These are phyloP conservation scores for Molossus molossus DNA, from an alignment of 2,797 vertebrate species.

Conservation along the genomic window DNA sequence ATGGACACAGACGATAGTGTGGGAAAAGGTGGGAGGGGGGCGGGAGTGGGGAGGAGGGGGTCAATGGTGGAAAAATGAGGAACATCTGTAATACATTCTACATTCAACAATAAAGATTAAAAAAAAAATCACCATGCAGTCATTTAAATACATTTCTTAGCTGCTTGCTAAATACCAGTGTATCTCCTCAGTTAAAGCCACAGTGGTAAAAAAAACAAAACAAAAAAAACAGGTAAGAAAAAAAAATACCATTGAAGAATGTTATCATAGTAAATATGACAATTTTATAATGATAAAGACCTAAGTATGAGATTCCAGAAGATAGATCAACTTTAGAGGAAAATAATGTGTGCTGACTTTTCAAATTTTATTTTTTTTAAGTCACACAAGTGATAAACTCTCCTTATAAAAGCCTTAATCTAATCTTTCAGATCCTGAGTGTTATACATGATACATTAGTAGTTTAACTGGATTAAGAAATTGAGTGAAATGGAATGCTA, in stretches of 20 bases:
- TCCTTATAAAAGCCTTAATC: neutral
- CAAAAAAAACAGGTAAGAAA: neutral
- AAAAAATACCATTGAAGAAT: neutral
- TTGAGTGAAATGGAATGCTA: conserved; percentile 17
- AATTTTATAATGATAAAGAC: neutral
- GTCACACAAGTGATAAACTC: neutral
- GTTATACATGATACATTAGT: neutral
- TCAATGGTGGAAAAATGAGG: too few relatives aligned
- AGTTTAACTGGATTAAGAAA: conserved; percentile 23
- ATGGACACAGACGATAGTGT: too few relatives aligned
- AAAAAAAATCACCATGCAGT: neutral
- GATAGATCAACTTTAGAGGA: neutral
- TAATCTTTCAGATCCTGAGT: conserved; percentile 3
- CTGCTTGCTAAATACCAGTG: neutral
- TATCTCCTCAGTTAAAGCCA: neutral
- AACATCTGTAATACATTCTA: too few relatives aligned
- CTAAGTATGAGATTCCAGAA: neutral
- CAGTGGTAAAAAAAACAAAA: neutral
- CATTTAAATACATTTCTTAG: neutral
- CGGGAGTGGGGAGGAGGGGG: too few relatives aligned
- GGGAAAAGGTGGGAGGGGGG: too few relatives aligned
- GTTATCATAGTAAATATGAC: neutral
- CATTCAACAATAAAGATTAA: too few relatives aligned
- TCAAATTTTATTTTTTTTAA: neutral
- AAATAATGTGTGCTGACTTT: neutral